Percentiles rank a stretch among this genome's conserved stretches.
phyloP scores from a whole-genome alignment of 2,797 vertebrate genomes.

The Ataeniobius toweri region DNA sequence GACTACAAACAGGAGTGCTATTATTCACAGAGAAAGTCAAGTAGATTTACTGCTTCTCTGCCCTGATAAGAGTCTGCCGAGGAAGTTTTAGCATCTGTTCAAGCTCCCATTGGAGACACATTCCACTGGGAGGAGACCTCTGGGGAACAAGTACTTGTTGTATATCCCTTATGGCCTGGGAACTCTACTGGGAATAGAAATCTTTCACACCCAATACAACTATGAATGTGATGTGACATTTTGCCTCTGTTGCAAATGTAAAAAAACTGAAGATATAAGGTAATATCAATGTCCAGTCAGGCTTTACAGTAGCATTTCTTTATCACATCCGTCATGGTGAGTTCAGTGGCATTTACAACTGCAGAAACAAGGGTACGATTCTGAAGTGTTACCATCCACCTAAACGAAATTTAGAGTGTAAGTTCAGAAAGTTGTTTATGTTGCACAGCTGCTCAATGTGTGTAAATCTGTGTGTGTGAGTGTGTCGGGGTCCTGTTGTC shows the following conservation, averaged over 20 bases:
- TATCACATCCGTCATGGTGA: neutral
- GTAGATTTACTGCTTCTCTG: neutral
- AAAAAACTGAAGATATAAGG: neutral
- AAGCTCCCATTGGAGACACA: neutral
- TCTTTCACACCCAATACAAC: neutral
- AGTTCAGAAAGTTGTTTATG: conserved; percentile 36
- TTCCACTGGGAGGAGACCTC: neutral
- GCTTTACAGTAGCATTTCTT: neutral
- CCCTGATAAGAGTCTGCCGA: neutral
- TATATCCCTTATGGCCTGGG: neutral
- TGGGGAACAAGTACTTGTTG: neutral
- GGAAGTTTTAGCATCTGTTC: neutral
- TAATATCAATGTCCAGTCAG: neutral
- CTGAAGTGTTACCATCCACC: neutral
- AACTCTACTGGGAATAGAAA: neutral
- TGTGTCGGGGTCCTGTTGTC: neutral
- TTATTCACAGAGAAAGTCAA: neutral
- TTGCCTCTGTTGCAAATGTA: neutral
- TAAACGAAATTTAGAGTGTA: neutral
- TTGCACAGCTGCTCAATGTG: conserved; percentile 37
- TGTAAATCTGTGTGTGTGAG: neutral
- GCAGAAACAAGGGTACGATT: neutral
- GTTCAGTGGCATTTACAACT: neutral
- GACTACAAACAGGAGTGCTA: neutral
- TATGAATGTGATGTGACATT: neutral